These are phyloP conservation scores for Rhinophrynus dorsalis DNA, from an alignment of 2,797 vertebrate genomes.

Conservation along the genomic window DNA sequence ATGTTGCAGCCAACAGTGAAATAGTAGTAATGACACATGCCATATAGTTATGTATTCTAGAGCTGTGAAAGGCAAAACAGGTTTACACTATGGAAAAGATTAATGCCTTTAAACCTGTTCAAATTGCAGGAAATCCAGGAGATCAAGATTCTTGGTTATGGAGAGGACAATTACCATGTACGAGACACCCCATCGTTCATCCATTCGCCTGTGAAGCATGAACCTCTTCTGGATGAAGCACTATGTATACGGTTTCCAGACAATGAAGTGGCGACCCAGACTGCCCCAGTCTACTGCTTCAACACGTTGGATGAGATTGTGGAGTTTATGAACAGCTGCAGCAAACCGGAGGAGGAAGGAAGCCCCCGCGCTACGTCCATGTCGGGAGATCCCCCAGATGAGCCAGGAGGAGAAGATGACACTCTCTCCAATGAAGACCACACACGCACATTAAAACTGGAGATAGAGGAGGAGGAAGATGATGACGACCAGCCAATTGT, in stretches of 20 bases:
- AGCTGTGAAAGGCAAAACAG: too few relatives aligned
- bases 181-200: not conserved
- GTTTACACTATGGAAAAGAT: too few relatives aligned
- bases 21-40: too few relatives aligned
- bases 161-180: not conserved
- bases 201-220: not conserved
- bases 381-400: not conserved
- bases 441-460: not conserved
- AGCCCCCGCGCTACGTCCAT: not conserved
- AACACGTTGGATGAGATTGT: conserved; percentile 7
- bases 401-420: not conserved
- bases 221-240: not conserved
- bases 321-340: conserved; percentile 15
- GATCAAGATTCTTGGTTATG: not conserved
- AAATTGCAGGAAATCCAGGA: conserved; percentile 6
- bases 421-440: not conserved
- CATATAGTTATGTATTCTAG: too few relatives aligned
- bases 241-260: not conserved
- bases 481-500: conserved; percentile 5
- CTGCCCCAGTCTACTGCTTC: not conserved
- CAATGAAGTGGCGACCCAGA: conserved; percentile 4
- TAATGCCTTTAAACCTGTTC: not conserved
- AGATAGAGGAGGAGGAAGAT: conserved; percentile 21
- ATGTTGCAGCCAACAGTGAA: too few relatives aligned
- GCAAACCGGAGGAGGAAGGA: not conserved